Evolutionary conservation across 2,113 vertebrate species (phyloP).

Genomic region (Cephalophus harveyi): DNA sequence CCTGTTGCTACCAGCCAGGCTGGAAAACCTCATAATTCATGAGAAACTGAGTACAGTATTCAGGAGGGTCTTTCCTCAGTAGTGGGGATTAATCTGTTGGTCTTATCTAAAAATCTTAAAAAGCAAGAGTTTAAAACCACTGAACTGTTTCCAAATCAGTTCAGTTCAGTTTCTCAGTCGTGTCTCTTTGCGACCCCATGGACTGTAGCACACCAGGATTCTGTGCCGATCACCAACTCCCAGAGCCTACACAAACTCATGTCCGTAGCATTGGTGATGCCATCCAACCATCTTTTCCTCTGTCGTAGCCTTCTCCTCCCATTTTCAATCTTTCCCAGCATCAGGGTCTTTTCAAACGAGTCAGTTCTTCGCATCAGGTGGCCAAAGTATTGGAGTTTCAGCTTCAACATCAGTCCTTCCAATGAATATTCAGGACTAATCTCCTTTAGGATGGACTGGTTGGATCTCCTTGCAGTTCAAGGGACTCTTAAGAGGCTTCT

Average conservation of each 20-base stretch:
- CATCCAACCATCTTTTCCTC: background rate
- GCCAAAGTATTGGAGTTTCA: background rate
- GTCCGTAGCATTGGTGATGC: background rate
- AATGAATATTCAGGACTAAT: background rate
- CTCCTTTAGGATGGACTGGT: background rate
- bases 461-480: background rate
- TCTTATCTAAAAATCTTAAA: conserved; percentile 19
- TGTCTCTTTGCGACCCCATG: background rate
- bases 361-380: background rate
- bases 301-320: background rate
- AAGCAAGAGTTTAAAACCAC: background rate
- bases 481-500: background rate
- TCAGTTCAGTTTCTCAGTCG: background rate
- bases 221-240: background rate
- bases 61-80: background rate
- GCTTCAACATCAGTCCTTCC: background rate
- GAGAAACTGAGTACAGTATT: background rate
- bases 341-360: background rate
- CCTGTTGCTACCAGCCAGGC: background rate
- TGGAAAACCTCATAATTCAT: background rate
- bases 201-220: background rate
- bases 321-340: background rate
- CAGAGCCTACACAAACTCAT: background rate
- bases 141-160: background rate
- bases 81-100: background rate